Conservation (phyloP, 1,140 invertebrate genomes). For the Heliconius nattereri region DNA sequence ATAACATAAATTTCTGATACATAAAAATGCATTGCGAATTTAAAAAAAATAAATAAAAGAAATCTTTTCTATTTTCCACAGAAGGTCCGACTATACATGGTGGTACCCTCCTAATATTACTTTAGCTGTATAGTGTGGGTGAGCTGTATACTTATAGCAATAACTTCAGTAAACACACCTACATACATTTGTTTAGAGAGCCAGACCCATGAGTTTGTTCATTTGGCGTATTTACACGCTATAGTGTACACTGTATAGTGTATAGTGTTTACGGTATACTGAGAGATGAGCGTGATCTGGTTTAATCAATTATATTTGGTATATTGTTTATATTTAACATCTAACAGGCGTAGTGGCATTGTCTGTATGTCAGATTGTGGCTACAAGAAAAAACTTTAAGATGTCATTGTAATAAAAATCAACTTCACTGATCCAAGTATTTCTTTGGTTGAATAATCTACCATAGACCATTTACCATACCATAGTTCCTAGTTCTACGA, state of each 20-base stretch:
- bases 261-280: not conserved
- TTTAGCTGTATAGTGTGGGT: conserved; percentile 22
- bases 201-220: conserved; percentile 35
- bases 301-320: conserved; percentile 1
- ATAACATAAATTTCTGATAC: too few species aligned
- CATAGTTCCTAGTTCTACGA: too few species aligned
- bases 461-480: too few species aligned
- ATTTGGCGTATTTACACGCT: conserved; percentile 32
- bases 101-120: conserved; percentile 19
- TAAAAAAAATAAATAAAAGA: too few species aligned
- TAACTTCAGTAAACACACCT: conserved; percentile 39
- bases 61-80: not conserved
- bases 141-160: conserved; percentile 33
- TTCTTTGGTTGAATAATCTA: too few species aligned
- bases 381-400: too few species aligned
- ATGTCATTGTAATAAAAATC: too few species aligned
- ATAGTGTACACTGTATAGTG: conserved; percentile 7
- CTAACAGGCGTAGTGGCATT: not conserved
- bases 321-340: not conserved
- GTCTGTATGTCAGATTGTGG: not conserved
- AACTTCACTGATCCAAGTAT: too few species aligned
- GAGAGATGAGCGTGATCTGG: not conserved
- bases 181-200: conserved; percentile 34
- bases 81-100: conserved; percentile 14
- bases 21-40: too few species aligned